Conservation (phyloP, 2,888 invertebrate genomes). For the Drosophila niveifrons region DNA sequence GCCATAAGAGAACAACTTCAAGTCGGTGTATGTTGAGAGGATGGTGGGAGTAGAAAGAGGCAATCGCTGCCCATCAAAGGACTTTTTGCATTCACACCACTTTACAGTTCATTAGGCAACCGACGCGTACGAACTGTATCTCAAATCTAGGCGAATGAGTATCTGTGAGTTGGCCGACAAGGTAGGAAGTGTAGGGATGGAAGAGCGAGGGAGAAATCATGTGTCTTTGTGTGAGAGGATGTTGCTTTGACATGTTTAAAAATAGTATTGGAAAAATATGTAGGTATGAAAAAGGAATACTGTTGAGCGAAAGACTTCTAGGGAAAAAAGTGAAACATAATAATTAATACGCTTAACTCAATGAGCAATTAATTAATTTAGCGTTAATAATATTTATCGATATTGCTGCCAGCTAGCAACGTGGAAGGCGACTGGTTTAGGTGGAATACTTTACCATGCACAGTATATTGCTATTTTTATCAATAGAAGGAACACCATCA, state of each 20-base stretch:
- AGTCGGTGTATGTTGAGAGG: neutral
- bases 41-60: constrained; percentile 1
- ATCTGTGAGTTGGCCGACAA: constrained; percentile 12
- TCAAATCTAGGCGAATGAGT: constrained; percentile 61
- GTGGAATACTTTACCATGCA: constrained; percentile 36
- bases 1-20: constrained; percentile 1
- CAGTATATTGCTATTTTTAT: constrained; percentile 54
- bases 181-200: neutral
- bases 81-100: constrained; percentile 71
- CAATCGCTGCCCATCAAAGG: constrained; percentile 64
- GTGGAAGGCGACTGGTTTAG: constrained; percentile 32
- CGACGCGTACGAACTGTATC: constrained; percentile 51
- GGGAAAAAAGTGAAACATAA: constrained; percentile 27
- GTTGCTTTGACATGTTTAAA: constrained; percentile 70
- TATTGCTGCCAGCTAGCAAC: neutral
- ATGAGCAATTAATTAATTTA: constrained; percentile 84
- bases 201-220: constrained; percentile 7
- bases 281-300: constrained; percentile 2
- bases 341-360: constrained; percentile 72
- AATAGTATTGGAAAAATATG: constrained; percentile 52
- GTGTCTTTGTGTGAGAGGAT: constrained; percentile 36
- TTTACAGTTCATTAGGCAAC: constrained; percentile 73
- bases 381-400: constrained; percentile 78
- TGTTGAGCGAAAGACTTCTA: constrained; percentile 30
- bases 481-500: constrained; percentile 14